Evolutionary conservation across 2,113 vertebrate genomes (phyloP), one percentile per base, ranked within the genome.

Genomic region (Panurus biarmicus): DNA sequence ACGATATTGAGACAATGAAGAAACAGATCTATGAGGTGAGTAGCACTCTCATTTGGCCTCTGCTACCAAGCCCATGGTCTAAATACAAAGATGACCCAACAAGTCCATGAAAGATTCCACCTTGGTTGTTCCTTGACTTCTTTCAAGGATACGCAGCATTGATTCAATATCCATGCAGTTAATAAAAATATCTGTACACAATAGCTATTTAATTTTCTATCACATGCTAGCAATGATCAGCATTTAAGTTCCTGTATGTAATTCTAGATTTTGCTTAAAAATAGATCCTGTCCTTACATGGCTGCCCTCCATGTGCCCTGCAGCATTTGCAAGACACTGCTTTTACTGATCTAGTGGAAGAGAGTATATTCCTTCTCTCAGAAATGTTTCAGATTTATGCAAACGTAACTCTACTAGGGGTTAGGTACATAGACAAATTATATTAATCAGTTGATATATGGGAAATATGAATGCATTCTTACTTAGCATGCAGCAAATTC

Each of bases 11-110:
- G 42, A 95, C 72, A 91, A 98, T 98, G 98, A 98, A 98, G 92
- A 98, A 98, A 64, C 98, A 97, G 95, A 98, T 98, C 53, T 71
- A 58, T 57, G 98, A 98, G 98, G 99, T 99, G 73, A 98, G 97
- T 90, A 72, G 45, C 36, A 50, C 36, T 29, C 7, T 76, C 22
- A 29, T 78, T 38, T 57, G 44, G 20, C 21, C 33, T 54, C 64
- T 86, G 33, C 62, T 83, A 19, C 70, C 86, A 74, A 82, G 35
- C 28, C 29, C 48, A 54, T 58, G 66, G 31, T 45, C 29, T 74
- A 58, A 81, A 77, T 69, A 72, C 25, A 84, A 50, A 62, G 80
- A 60, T 67, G 54, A 85, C 60, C 45, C 26, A 1, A 18, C 42
- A 64, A 70, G 31, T 74, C 33, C 23, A 7, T 74, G 48, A 70